Conservation (phyloP, 2,797 vertebrate genomes). For the Sebastes steindachneri region DNA sequence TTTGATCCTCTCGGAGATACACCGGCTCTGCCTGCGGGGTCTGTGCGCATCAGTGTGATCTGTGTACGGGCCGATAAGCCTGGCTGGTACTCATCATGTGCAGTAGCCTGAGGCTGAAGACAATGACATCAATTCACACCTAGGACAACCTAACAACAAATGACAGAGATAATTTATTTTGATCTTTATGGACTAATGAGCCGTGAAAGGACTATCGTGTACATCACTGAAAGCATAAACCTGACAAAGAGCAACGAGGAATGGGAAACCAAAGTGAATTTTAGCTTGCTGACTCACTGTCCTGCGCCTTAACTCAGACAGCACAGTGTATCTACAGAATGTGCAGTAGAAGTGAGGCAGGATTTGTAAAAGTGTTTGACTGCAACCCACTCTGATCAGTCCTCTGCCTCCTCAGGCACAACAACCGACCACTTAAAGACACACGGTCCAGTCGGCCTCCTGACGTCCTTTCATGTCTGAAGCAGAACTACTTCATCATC, state of each 20-base stretch:
- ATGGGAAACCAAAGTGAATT: slow-evolving; percentile 9
- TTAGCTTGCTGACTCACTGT: slow-evolving; percentile 7
- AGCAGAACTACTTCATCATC: slow-evolving; percentile 75
- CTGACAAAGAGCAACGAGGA: background rate
- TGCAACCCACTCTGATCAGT: slow-evolving; percentile 2
- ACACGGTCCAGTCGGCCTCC: slow-evolving; percentile 16
- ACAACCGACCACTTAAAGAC: slow-evolving; percentile 35
- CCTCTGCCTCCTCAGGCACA: slow-evolving; percentile 12
- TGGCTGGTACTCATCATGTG: slow-evolving; percentile 69
- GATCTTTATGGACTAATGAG: slow-evolving; percentile 53
- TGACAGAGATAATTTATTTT: slow-evolving; percentile 56
- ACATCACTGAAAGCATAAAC: slow-evolving; percentile 16
- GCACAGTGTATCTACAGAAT: background rate
- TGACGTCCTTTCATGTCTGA: slow-evolving; percentile 62
- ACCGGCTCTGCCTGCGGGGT: slow-evolving; percentile 72
- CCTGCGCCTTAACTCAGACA: background rate
- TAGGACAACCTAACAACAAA: slow-evolving; percentile 63
- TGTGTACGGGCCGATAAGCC: slow-evolving; percentile 69
- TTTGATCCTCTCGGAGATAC: slow-evolving; percentile 75
- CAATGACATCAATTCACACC: slow-evolving; percentile 65
- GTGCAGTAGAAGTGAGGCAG: background rate
- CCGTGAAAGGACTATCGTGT: slow-evolving; percentile 11
- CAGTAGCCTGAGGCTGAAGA: slow-evolving; percentile 68
- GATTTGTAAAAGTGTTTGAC: slow-evolving; percentile 14
- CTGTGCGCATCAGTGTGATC: slow-evolving; percentile 71